Evolutionary conservation across 2,888 invertebrate genomes (phyloP).

Genomic region (Mylabris sibirica): DNA sequence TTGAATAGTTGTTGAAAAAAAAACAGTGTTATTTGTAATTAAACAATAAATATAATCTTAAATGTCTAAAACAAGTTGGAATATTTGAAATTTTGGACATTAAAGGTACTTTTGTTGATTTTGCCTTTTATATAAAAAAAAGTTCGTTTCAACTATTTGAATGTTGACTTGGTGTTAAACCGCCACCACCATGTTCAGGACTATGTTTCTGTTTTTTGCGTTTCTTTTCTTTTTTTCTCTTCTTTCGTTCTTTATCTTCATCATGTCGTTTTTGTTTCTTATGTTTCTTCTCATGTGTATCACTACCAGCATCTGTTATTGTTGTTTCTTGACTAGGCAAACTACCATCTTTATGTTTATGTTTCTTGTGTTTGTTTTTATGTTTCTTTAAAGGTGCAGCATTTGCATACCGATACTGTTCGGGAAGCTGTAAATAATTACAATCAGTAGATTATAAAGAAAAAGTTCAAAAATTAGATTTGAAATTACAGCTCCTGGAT

Average conservation of each 20-base stretch:
- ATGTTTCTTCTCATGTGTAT: conserved; percentile 93
- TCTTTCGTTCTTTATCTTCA: conserved; percentile 92
- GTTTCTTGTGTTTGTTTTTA: conserved; percentile 95
- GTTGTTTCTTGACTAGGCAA: conserved; percentile 79
- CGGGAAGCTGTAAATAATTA: conserved; percentile 73
- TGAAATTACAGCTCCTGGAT: conserved; percentile 82
- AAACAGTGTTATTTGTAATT: conserved; percentile 29
- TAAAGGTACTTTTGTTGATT: conserved; percentile 34
- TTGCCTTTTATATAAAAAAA: not conserved
- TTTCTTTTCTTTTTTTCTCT: conserved; percentile 94
- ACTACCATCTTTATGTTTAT: conserved; percentile 89
- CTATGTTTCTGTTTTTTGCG: conserved; percentile 94
- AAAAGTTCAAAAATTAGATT: not conserved
- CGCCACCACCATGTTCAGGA: conserved; percentile 81
- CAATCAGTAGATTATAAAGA: not conserved
- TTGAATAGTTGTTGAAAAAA: conserved; percentile 23
- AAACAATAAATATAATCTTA: conserved; percentile 32
- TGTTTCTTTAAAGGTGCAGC: conserved; percentile 92
- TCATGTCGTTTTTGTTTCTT: conserved; percentile 94
- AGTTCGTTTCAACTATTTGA: conserved; percentile 45
- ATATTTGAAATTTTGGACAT: conserved; percentile 26
- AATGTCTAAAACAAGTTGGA: conserved; percentile 25
- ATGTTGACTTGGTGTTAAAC: conserved; percentile 70
- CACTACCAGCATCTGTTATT: conserved; percentile 69
- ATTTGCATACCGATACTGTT: conserved; percentile 93